These are phyloP conservation scores for Hephaestus fuliginosus DNA, from an alignment of 2,797 vertebrate genomes.

Conservation along the genomic window DNA sequence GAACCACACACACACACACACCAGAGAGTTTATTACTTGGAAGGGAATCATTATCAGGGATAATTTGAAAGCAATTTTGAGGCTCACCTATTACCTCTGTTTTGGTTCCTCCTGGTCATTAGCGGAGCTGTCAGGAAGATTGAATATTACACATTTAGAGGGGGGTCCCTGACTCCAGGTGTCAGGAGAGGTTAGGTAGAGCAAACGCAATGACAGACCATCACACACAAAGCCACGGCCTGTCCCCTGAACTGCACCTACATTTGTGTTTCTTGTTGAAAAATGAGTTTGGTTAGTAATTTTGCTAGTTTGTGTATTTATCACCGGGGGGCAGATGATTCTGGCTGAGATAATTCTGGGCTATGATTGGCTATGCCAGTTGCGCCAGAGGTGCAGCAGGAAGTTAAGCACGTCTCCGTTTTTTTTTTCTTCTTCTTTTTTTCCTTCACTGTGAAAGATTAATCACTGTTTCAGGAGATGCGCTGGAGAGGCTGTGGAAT, in stretches of 20 bases:
- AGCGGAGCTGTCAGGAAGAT: constrained; percentile 89
- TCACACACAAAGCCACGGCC: constrained; percentile 66
- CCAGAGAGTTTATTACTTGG: constrained; percentile 82
- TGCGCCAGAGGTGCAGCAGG: constrained; percentile 37
- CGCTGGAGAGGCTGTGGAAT: constrained; percentile 71
- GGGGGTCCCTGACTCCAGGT: constrained; percentile 84
- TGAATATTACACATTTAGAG: constrained; percentile 86
- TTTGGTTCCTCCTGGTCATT: constrained; percentile 90
- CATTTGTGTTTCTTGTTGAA: constrained; percentile 68
- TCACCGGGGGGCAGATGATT: constrained; percentile 32
- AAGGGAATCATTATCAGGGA: constrained; percentile 86
- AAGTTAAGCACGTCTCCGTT: constrained; percentile 54
- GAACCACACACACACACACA: constrained; percentile 41
- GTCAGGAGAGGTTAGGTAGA: constrained; percentile 84
- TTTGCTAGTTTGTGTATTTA: constrained; percentile 73
- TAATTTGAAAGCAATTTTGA: constrained; percentile 90
- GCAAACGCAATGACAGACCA: constrained; percentile 80
- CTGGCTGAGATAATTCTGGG: constrained; percentile 35
- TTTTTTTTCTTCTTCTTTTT: constrained; percentile 12
- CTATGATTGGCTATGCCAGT: constrained; percentile 33
- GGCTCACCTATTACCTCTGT: constrained; percentile 89
- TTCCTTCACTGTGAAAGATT: constrained; percentile 56
- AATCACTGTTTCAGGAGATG: constrained; percentile 76
- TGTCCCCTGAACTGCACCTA: constrained; percentile 58
- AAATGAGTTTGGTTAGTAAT: constrained; percentile 79